Conservation (phyloP, 2,113 vertebrate genomes). For the Echinops telfairi region DNA sequence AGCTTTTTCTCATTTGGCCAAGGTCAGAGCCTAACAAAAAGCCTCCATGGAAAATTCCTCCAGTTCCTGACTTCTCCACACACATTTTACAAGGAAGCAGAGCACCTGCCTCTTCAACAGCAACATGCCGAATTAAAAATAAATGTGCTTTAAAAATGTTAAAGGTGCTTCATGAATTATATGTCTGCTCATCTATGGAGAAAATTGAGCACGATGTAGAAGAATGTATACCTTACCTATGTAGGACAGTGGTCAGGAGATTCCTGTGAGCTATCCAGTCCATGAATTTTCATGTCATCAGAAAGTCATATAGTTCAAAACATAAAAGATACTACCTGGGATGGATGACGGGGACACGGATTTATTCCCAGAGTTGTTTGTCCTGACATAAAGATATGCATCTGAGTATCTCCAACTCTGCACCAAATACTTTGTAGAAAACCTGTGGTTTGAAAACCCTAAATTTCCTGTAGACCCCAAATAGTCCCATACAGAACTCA, state of each 20-base stretch:
- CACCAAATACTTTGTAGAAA: not conserved
- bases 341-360: not conserved
- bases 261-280: not conserved
- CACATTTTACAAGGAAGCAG: not conserved
- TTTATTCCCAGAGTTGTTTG: constrained; percentile 24
- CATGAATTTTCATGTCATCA: not conserved
- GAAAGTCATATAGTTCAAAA: not conserved
- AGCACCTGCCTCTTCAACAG: not conserved
- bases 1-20: not conserved
- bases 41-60: not conserved
- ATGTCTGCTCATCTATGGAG: constrained; percentile 24
- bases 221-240: not conserved
- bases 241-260: constrained; percentile 21
- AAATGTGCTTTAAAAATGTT: not conserved
- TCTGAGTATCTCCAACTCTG: not conserved
- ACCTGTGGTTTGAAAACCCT: constrained; percentile 13
- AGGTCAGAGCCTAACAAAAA: not conserved
- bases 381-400: constrained; percentile 39
- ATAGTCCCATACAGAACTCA: not conserved
- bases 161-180: constrained; percentile 28
- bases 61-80: not conserved
- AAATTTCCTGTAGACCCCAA: not conserved
- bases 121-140: not conserved
- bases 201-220: not conserved
- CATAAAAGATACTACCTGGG: constrained; percentile 14